Percentiles rank a stretch among this genome's conserved stretches.
Conservation (phyloP, 2,888 invertebrate species). For the Caenorhabditis sp. region DNA sequence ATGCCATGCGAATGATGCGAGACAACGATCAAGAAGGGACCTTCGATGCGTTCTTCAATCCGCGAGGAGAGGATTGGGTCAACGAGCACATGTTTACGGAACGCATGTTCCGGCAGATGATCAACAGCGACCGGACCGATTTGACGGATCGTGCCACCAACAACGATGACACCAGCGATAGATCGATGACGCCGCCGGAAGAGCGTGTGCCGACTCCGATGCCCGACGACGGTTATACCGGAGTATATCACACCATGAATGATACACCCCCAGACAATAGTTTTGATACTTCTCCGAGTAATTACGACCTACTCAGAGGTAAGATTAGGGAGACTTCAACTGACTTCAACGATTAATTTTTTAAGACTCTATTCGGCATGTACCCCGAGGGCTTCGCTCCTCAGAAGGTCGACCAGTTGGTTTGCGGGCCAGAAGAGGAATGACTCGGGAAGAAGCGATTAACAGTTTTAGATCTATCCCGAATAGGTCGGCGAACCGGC, state of each 20-base stretch:
- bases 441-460: too few relatives aligned
- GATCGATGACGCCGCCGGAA: constrained; percentile 24
- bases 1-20: constrained; percentile 22
- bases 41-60: constrained; percentile 21
- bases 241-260: too few relatives aligned
- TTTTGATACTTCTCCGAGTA: too few relatives aligned
- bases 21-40: not conserved
- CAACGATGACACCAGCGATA: constrained; percentile 30
- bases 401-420: too few relatives aligned
- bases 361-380: too few relatives aligned
- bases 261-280: too few relatives aligned
- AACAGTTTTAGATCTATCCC: not conserved
- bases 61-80: not conserved
- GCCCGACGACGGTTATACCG: constrained; percentile 6
- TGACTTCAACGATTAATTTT: too few relatives aligned
- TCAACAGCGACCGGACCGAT: constrained; percentile 25
- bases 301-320: too few relatives aligned
- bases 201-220: constrained; percentile 43
- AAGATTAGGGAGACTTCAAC: too few relatives aligned
- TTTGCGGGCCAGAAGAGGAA: too few relatives aligned
- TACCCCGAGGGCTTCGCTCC: too few relatives aligned
- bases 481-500: not conserved
- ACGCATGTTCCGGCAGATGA: constrained; percentile 5
- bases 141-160: constrained; percentile 41
- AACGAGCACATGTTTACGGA: not conserved